phyloP scores from a whole-genome alignment of 2,888 invertebrate species.

The Octonoba sinensis region DNA sequence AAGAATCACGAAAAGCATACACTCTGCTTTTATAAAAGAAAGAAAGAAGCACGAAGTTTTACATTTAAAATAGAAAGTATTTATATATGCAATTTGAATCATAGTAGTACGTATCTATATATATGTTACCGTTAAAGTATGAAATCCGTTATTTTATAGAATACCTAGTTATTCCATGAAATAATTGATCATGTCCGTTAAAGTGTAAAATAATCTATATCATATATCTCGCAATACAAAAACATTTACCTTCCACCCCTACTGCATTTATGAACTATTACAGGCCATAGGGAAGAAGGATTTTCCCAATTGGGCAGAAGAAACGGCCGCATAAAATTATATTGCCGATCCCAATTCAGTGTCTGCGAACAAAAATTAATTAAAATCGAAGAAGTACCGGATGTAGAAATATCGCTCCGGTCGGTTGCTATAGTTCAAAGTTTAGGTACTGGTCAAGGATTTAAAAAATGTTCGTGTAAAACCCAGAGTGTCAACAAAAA shows the following conservation, averaged over 20 bases:
- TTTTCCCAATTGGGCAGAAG: no score
- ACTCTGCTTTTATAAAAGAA: no score
- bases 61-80: no score
- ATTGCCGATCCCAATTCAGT: conserved; percentile 50
- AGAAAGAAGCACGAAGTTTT: no score
- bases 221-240: conserved; percentile 4
- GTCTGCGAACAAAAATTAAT: conserved; percentile 53
- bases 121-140: conserved; percentile 21
- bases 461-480: conserved; percentile 53
- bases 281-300: conserved; percentile 48
- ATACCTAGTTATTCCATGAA: conserved; percentile 24
- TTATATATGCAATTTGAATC: no score
- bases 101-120: no score
- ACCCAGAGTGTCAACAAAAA: conserved; percentile 52
- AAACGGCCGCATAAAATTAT: no score
- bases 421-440: conserved; percentile 53
- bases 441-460: conserved; percentile 52
- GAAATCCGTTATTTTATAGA: conserved; percentile 24
- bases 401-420: conserved; percentile 53
- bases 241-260: conserved; percentile 56
- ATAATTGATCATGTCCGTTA: conserved; percentile 13
- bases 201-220: no score
- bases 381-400: conserved; percentile 55
- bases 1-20: no score
- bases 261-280: conserved; percentile 55